These are phyloP conservation scores for Synanthedon andrenaeformis DNA, from an alignment of 2,888 invertebrate genomes.

Conservation along the genomic window DNA sequence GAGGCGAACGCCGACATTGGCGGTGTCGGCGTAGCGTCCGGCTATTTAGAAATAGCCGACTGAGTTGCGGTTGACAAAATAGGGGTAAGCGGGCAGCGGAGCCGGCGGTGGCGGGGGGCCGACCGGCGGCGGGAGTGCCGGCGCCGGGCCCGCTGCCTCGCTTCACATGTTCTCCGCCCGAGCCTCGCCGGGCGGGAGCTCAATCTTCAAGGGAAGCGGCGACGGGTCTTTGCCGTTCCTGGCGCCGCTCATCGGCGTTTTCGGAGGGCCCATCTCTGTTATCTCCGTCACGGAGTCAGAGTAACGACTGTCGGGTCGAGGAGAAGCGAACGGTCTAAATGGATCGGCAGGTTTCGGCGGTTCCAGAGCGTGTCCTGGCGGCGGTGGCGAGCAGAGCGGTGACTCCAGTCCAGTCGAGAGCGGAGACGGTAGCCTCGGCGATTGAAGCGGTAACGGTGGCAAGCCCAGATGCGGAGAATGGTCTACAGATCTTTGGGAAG, in stretches of 20 bases:
- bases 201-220: conserved; percentile 77
- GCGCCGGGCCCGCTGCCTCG: conserved; percentile 56
- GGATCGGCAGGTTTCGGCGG: conserved; percentile 63
- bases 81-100: conserved; percentile 58
- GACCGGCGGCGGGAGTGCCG: conserved; percentile 19
- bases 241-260: conserved; percentile 37
- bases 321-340: conserved; percentile 71
- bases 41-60: conserved; percentile 49
- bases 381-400: conserved; percentile 74
- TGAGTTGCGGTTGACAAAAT: conserved; percentile 52
- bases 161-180: conserved; percentile 69
- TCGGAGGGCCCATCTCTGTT: conserved; percentile 57
- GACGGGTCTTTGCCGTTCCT: conserved; percentile 59
- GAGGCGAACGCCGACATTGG: too few relatives aligned
- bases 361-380: conserved; percentile 76
- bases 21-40: neutral
- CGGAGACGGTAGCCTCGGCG: conserved; percentile 65
- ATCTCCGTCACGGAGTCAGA: conserved; percentile 63
- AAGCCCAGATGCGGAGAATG: conserved; percentile 62
- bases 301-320: conserved; percentile 73
- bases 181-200: conserved; percentile 70
- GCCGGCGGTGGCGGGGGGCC: conserved; percentile 23
- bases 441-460: conserved; percentile 48
- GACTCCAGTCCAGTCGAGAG: conserved; percentile 72
- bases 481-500: conserved; percentile 52